Evolutionary conservation across 2,113 vertebrate genomes (phyloP).

Genomic region (Aix galericulata): DNA sequence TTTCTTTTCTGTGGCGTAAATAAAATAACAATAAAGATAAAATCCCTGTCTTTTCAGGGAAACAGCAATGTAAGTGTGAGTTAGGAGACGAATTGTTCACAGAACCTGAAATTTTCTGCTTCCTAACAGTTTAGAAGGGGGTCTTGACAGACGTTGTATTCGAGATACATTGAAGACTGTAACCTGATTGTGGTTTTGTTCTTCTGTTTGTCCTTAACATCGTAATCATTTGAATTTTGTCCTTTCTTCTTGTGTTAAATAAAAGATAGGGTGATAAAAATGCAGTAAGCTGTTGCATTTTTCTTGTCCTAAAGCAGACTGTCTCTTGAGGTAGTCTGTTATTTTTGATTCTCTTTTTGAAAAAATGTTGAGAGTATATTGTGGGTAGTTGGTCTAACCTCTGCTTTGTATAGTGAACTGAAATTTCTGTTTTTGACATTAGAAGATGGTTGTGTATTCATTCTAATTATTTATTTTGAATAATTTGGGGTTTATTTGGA

Average conservation of each 20-base stretch:
- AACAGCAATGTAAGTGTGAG: not conserved
- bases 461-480: not conserved
- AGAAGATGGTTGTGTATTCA: not conserved
- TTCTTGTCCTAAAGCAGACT: not conserved
- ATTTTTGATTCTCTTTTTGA: not conserved
- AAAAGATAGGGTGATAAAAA: not conserved
- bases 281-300: not conserved
- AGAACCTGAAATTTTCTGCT: not conserved
- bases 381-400: not conserved
- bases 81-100: not conserved
- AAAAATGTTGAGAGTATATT: not conserved
- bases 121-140: not conserved
- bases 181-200: not conserved
- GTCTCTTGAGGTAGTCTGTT: not conserved
- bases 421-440: not conserved
- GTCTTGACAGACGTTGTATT: not conserved
- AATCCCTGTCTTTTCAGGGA: not conserved
- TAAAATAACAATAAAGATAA: too few species aligned
- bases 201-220: not conserved
- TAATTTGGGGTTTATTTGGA: not conserved
- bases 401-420: not conserved
- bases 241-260: not conserved
- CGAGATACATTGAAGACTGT: not conserved
- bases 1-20: not conserved
- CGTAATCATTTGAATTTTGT: not conserved